Evolutionary conservation across 2,888 invertebrate species (phyloP), one percentile per base, ranked within the genome.

Genomic region (Andrena camellia): DNA sequence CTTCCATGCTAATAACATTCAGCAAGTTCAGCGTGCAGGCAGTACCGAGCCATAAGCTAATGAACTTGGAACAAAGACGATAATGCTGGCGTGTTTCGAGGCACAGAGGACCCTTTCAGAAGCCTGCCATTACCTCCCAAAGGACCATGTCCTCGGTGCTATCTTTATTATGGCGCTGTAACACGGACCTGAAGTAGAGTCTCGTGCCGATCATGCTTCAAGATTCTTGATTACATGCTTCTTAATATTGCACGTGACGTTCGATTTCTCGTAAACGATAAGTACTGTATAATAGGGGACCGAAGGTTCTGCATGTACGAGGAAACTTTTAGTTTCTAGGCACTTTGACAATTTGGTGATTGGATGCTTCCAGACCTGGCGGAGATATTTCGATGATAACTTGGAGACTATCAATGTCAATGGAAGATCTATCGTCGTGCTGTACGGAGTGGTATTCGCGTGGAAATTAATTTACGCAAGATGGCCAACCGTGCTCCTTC

Each of bases 11-110:
- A 78, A 84, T 78, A 71, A 71, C 33, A 62, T 67, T 67, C 62
- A 63, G 33, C 23, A 66, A 74, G 33, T 74, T 78, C 66, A 23
- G 33, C 60, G 35, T 4, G 29, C 31, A 50, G 23, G 52, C 63
- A 60, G 54, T 54, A 4, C 57, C 26, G 35, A 20, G 29, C 63
- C 33, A 67, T 68, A 73, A 79, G 60, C 73, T 78, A 78, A 84
- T 82, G 74, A 83, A 78, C 63, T 68, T 71, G 48, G 67, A 57
- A 74, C 83, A 60, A 78, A 71, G 78, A 78, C 71, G 70, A 20
- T 71, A 60, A 83, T 67, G 69, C 66, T 66, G 50, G 52, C 29
- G 35, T 42, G 74, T 67, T 54, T 59, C 63, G 31, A 67, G 71
- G 71, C 67, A 68, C 68, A 50, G 50, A 17, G n/a, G 50, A 79